Base-by-base conservation (phyloP, 2,888 invertebrate genomes). In the Drosophila monieri region DNA sequence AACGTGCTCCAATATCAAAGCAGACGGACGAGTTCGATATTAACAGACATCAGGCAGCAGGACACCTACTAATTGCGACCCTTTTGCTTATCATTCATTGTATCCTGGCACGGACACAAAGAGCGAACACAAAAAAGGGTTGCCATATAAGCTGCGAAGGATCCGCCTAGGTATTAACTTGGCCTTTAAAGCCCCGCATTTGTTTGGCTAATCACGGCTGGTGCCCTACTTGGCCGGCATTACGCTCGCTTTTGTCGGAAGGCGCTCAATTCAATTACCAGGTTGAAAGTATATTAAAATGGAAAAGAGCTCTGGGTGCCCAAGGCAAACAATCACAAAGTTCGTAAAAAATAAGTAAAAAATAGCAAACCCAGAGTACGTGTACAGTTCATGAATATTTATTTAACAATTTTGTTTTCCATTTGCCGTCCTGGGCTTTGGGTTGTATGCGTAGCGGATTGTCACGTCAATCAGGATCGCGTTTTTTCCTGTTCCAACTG, bases 41-140 rank as follows among this genome's bases (percentile, higher is more conserved):
- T 71, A 80, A 71, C 53, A 52, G 64, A 52, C 66, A 15, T 14
- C 23, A 21, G 21, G 23, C 52, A 30, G 58, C 62, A 57, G 66
- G 73, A 78, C 76, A 73, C 54, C 73, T 58, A 66, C 85, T 81
- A 81, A 81, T 81, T 81, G 87, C 62, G 78, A 73, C 76, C 85
- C 81, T 80, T 84, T 71, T 73, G 66, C 69, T 69, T 79, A 76
- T 74, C 74, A 54, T 52, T 60, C 74, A 70, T 25, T 56, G 39
- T 51, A 52, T 18, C 65, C 44, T 43, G 35, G 18, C 53, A 39
- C 51, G 57, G n/a, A 9, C 23, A 41, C 51, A 59, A 62, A 32
- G 47, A 25, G 6, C 25, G 25, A 25, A 25, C 44, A 41, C n/a
- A n/a, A n/a, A 48, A 51, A 41, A 49, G 46, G 73, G 54, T 55